A percentile compares a stretch with the other conserved stretches of the same genome.
Evolutionary conservation across 1,140 invertebrate species (phyloP).

Genomic region (Apis florea): DNA sequence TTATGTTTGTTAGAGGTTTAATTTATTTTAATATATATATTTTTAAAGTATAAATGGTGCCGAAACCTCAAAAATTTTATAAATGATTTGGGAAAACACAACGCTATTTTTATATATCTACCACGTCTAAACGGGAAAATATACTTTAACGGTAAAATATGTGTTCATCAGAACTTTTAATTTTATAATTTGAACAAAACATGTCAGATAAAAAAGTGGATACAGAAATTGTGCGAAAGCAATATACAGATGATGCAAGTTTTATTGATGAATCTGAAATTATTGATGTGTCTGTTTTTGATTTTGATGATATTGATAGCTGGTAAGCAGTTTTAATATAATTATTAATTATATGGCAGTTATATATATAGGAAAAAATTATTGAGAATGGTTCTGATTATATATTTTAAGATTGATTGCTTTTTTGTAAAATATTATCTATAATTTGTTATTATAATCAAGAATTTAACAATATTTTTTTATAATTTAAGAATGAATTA

Average conservation of each 20-base stretch:
- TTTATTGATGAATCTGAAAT: constrained; percentile 38
- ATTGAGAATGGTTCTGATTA: too few species aligned
- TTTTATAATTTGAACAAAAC: constrained; percentile 46
- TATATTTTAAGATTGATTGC: too few species aligned
- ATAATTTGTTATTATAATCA: too few species aligned
- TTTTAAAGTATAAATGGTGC: constrained; percentile 8
- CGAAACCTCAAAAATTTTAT: constrained; percentile 16
- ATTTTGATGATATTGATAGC: constrained; percentile 35
- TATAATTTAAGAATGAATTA: too few species aligned
- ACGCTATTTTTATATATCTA: constrained; percentile 30
- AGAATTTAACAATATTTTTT: too few species aligned
- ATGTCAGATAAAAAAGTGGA: constrained; percentile 51
- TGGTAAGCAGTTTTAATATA: constrained; percentile 34
- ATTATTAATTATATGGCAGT: background rate
- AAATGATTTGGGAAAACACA: constrained; percentile 31
- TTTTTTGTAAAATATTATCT: too few species aligned
- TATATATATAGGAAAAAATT: too few species aligned
- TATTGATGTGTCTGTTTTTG: constrained; percentile 43
- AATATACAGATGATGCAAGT: constrained; percentile 35
- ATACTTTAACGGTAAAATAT: constrained; percentile 56
- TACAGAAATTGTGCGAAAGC: constrained; percentile 12
- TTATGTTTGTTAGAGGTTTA: constrained; percentile 29
- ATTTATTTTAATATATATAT: constrained; percentile 22
- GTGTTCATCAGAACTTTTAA: constrained; percentile 31
- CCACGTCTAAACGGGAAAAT: constrained; percentile 18